Conservation (phyloP, 2,797 vertebrate species). For the Rhinogobio ventralis region DNA sequence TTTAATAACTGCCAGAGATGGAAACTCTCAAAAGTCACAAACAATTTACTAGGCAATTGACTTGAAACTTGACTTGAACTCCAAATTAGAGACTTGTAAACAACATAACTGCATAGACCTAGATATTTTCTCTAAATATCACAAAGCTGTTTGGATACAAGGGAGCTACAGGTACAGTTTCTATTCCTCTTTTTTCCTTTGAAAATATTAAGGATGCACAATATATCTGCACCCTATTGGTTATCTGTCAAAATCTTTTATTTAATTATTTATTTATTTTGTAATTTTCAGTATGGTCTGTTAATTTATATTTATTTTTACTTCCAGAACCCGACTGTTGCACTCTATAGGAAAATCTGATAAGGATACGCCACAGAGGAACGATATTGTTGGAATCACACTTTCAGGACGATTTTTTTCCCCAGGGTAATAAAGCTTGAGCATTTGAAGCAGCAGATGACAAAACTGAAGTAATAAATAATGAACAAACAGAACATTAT, state of each 20-base stretch:
- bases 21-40: neutral
- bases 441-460: neutral
- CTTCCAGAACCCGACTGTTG: neutral
- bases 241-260: neutral
- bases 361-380: neutral
- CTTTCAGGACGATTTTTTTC: neutral
- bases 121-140: conserved; percentile 4
- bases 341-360: too few species aligned
- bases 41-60: neutral
- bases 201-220: neutral
- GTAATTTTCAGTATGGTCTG: neutral
- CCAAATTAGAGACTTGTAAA: neutral
- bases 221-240: neutral
- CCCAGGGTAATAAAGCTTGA: neutral
- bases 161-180: too few species aligned
- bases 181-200: too few species aligned
- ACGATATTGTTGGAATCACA: neutral
- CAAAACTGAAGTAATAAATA: neutral
- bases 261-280: neutral
- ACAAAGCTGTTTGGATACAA: conserved; percentile 1
- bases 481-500: neutral
- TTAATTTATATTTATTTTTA: neutral
- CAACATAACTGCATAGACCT: neutral
- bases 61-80: neutral
- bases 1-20: conserved; percentile 14